These are phyloP conservation scores for Beris morrisii DNA, from an alignment of 2,888 invertebrate genomes.

Conservation along the genomic window DNA sequence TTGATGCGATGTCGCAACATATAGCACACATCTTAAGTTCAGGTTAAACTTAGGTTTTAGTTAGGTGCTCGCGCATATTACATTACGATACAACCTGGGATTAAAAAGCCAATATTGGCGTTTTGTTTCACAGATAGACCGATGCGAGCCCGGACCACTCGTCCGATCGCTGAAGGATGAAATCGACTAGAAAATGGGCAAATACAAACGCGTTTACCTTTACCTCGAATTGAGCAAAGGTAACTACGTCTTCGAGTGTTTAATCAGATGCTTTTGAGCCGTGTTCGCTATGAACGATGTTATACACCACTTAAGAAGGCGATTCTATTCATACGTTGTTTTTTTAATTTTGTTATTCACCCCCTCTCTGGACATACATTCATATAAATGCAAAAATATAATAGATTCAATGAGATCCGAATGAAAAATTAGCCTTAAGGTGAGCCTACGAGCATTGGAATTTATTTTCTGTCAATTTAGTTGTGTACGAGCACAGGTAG, in stretches of 20 bases:
- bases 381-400: constrained; percentile 26
- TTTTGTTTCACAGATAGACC: constrained; percentile 25
- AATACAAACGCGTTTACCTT: constrained; percentile 30
- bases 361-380: constrained; percentile 8
- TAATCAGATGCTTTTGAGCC: constrained; percentile 28
- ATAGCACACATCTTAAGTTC: no score
- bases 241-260: constrained; percentile 28
- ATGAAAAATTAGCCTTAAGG: constrained; percentile 25
- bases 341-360: constrained; percentile 14
- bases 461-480: constrained; percentile 5
- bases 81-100: constrained; percentile 15
- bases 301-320: constrained; percentile 22
- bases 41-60: no score
- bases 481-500: constrained; percentile 11
- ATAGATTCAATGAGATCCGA: constrained; percentile 25
- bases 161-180: constrained; percentile 27
- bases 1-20: no score
- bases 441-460: constrained; percentile 3
- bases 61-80: constrained; percentile 18
- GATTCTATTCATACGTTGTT: constrained; percentile 1
- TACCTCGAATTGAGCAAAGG: constrained; percentile 15
- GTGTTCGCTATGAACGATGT: constrained; percentile 25
- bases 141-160: constrained; percentile 15
- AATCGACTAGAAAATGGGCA: constrained; percentile 39
- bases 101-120: constrained; percentile 29